Evolutionary conservation across 2,888 invertebrate genomes (phyloP).

Genomic region (Cheilosia grossa): DNA sequence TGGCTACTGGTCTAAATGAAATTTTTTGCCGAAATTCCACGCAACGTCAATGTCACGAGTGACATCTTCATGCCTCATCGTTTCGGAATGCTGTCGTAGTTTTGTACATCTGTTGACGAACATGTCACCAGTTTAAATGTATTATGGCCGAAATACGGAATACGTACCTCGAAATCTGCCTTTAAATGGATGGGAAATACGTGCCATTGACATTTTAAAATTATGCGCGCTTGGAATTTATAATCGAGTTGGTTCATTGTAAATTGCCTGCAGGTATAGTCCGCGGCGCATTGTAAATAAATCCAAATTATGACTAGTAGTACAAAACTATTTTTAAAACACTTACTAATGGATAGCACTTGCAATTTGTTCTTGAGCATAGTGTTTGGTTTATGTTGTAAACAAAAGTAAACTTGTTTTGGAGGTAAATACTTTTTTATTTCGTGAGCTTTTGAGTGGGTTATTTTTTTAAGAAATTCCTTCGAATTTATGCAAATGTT

Average conservation of each 20-base stretch:
- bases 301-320: conserved; percentile 15
- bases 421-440: no score
- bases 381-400: neutral
- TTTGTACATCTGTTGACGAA: neutral
- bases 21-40: conserved; percentile 15
- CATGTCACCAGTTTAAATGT: neutral
- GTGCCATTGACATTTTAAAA: conserved; percentile 68
- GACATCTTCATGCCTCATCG: conserved; percentile 23
- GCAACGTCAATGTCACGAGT: conserved; percentile 1
- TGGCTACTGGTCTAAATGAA: conserved; percentile 4
- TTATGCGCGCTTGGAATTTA: conserved; percentile 43
- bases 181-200: conserved; percentile 55
- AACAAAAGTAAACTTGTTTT: no score
- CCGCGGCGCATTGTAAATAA: conserved; percentile 32
- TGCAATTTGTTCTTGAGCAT: neutral
- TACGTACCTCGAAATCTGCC: conserved; percentile 40
- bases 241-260: conserved; percentile 38
- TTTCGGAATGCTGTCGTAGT: conserved; percentile 14
- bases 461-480: no score
- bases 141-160: conserved; percentile 48
- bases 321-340: conserved; percentile 38
- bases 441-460: no score
- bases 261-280: conserved; percentile 37
- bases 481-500: no score
- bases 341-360: neutral